phyloP scores from a whole-genome alignment of 2,888 invertebrate species.

The Girardia tigrina region DNA sequence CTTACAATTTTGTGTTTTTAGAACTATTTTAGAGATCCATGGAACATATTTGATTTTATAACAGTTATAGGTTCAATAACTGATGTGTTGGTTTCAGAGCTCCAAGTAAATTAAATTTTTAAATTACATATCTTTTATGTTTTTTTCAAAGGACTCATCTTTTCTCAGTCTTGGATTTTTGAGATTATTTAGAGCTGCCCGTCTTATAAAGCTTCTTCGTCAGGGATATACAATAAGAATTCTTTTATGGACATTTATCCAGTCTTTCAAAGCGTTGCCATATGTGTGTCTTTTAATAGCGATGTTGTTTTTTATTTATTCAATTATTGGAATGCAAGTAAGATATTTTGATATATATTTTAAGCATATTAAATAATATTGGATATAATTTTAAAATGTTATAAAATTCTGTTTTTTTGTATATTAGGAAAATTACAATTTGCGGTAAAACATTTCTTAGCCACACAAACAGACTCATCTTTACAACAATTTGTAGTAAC shows the following conservation, averaged over 20 bases:
- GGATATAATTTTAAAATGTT: too few species aligned
- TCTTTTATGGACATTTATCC: constrained; percentile 97
- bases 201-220: constrained; percentile 91
- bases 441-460: neutral
- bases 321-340: constrained; percentile 90
- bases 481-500: too few species aligned
- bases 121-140: neutral
- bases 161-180: constrained; percentile 97
- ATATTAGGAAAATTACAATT: neutral
- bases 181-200: constrained; percentile 92
- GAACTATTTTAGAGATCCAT: constrained; percentile 99
- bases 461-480: too few species aligned
- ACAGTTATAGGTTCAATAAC: constrained; percentile 99
- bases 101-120: constrained; percentile 66
- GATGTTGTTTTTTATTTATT: constrained; percentile 99
- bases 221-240: constrained; percentile 99
- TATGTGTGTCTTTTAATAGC: constrained; percentile 99
- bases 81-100: constrained; percentile 92
- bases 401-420: too few species aligned
- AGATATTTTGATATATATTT: constrained; percentile 27
- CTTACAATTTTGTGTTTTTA: constrained; percentile 47
- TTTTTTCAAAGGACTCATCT: constrained; percentile 27
- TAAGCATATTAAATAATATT: too few species aligned
- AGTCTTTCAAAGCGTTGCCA: constrained; percentile 99
- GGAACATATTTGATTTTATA: constrained; percentile 99